Conservation (phyloP, 2,113 vertebrate genomes). For the Euleptes europaea region DNA sequence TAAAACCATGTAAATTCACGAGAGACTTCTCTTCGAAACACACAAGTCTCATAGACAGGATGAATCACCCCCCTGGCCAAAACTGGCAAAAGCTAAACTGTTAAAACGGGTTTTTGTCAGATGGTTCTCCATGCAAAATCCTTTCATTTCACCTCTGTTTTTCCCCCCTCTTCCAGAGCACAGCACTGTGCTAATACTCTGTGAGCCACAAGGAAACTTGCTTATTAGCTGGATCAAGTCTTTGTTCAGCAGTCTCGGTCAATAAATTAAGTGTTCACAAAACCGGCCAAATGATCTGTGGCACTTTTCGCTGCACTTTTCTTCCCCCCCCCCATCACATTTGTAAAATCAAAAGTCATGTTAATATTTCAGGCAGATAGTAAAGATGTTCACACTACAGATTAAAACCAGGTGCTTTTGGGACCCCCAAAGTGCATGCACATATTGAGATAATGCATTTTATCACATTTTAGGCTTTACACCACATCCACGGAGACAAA, state of each 20-base stretch:
- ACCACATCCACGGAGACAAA: conserved; percentile 7
- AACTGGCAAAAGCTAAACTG: not conserved
- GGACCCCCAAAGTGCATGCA: conserved; percentile 19
- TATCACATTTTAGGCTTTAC: conserved; percentile 14
- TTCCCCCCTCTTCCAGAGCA: not conserved
- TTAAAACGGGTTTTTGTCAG: not conserved
- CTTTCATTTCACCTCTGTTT: not conserved
- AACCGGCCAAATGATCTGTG: not conserved
- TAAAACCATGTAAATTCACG: not conserved
- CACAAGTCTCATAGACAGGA: not conserved
- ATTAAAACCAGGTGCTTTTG: conserved; percentile 23
- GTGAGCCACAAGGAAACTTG: not conserved
- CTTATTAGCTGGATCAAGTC: not conserved
- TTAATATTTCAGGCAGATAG: conserved; percentile 10
- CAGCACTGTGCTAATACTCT: not conserved
- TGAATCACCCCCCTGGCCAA: not conserved
- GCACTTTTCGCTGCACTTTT: fast-evolving
- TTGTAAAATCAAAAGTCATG: conserved; percentile 18
- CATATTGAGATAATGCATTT: conserved; percentile 24
- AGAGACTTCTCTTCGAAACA: not conserved
- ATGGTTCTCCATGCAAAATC: not conserved
- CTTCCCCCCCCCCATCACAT: not conserved
- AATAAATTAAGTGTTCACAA: conserved; percentile 21
- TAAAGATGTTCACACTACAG: conserved; percentile 30
- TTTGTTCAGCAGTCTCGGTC: not conserved